A percentile compares a stretch with the other conserved stretches of the same genome.
These are phyloP conservation scores for Formica selysi DNA, from an alignment of 1,140 invertebrate genomes.

Conservation along the genomic window DNA sequence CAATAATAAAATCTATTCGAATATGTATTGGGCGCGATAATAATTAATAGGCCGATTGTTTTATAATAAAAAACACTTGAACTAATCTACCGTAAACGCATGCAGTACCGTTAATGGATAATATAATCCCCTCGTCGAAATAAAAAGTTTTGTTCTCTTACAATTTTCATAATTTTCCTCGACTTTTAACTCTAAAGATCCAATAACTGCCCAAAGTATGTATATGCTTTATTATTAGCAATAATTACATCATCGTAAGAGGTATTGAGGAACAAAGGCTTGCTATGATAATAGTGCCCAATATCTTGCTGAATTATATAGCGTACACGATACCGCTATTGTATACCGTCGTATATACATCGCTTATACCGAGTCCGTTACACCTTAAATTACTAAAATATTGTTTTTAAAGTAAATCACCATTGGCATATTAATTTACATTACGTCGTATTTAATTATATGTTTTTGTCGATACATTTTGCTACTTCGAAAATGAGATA, in stretches of 20 bases:
- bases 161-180: conserved; percentile 70
- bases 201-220: conserved; percentile 70
- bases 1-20: conserved; percentile 32
- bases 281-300: conserved; percentile 75
- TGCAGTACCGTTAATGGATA: conserved; percentile 15
- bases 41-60: not conserved
- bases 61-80: not conserved
- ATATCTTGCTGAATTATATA: conserved; percentile 74
- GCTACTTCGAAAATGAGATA: too few species aligned
- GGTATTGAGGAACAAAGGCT: conserved; percentile 71
- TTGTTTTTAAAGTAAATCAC: not conserved
- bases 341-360: conserved; percentile 25
- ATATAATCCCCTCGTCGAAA: conserved; percentile 32
- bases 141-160: conserved; percentile 51
- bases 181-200: conserved; percentile 65
- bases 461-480: too few species aligned
- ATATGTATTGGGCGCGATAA: conserved; percentile 1
- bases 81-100: conserved; percentile 13
- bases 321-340: conserved; percentile 44
- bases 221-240: conserved; percentile 76
- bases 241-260: conserved; percentile 75
- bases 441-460: too few species aligned
- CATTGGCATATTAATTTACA: too few species aligned
- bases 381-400: not conserved
- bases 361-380: conserved; percentile 12